Evolutionary conservation across 2,113 vertebrate species (phyloP), one percentile per base, ranked within the genome.

Genomic region (Lophura nycthemera): DNA sequence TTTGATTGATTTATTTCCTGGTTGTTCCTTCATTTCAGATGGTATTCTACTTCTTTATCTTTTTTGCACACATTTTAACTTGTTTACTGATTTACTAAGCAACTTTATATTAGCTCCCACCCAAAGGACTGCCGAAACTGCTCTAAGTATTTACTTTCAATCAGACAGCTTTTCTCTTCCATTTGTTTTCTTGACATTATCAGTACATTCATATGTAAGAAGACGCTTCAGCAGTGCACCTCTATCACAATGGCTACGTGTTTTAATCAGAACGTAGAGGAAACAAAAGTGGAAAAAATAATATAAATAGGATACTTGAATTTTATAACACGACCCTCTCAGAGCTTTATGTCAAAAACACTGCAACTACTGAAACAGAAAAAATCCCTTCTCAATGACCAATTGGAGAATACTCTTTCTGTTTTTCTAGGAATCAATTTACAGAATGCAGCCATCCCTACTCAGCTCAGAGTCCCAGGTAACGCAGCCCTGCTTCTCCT

Each of bases 141-240:
- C 86, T 95, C 89, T 57, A 96, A 94, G 94, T 96, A 95, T 96
- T 97, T 97, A 93, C 96, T 97, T 97, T 97, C 96, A 95, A 95
- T 96, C 94, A 97, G 93, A 96, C 67, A 95, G 90, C 90, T 95
- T 84, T 94, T 95, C 88, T 93, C 94, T 93, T 96, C 85, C 95
- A 96, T 97, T 97, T 97, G 91, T 97, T 97, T 97, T 95, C 94
- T 87, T 96, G 96, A 97, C 96, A 95, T 92, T 97, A 97, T 97
- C 94, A 0, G 86, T 82, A 88, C 76, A 77, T 94, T 93, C 92
- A 69, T 70, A 92, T 73, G 86, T 92, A 96, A 84, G 90, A 88
- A 95, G 95, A 13, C 92, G 88, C 86, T 96, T 79, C 64, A 91
- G 83, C 92, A 85, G 79, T 72, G 88, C 80, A 78, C 89, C 91